Percentiles rank a stretch among this genome's conserved stretches.
These are phyloP conservation scores for Rhaphigaster nebulosa DNA, from an alignment of 2,888 invertebrate species.

Conservation along the genomic window DNA sequence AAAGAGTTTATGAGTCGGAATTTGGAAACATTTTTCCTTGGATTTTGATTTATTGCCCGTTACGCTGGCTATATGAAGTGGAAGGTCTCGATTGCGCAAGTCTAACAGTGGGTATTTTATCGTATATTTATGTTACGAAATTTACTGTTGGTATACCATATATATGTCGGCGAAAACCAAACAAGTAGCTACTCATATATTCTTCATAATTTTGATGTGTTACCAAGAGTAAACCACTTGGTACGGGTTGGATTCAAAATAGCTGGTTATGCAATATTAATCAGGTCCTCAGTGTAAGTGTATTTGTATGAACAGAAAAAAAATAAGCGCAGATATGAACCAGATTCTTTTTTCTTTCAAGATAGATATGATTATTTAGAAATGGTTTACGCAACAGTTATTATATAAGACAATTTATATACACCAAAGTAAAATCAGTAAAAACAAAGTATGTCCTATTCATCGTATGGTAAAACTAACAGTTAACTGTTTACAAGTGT, in stretches of 20 bases:
- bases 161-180: neutral
- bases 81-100: neutral
- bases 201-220: neutral
- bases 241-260: neutral
- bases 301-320: neutral
- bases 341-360: too few relatives aligned
- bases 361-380: too few relatives aligned
- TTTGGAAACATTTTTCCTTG: neutral
- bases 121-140: constrained; percentile 4
- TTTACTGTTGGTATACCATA: neutral
- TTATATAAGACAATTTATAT: too few relatives aligned
- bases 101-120: neutral
- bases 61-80: neutral
- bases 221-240: neutral
- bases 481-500: too few relatives aligned
- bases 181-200: constrained; percentile 14
- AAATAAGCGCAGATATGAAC: too few relatives aligned
- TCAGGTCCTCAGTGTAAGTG: neutral
- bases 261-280: neutral
- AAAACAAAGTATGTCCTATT: too few relatives aligned
- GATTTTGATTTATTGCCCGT: neutral
- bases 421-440: too few relatives aligned
- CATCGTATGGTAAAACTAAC: too few relatives aligned
- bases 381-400: too few relatives aligned
- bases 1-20: neutral